Evolutionary conservation across 2,888 invertebrate species (phyloP), one percentile per base, ranked within the genome.

Genomic region (Callimorpha dominula): DNA sequence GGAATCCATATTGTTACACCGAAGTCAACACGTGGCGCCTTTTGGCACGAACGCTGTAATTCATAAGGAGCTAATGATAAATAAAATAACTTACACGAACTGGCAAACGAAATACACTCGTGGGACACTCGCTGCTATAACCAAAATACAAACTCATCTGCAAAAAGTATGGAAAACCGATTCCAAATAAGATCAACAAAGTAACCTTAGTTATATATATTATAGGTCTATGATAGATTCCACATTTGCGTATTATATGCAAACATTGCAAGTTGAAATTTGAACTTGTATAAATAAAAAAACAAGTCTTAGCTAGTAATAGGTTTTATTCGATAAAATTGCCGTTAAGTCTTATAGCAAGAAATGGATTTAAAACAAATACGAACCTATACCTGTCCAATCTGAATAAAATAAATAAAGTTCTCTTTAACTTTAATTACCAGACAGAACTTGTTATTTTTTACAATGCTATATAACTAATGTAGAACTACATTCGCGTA

Each of bases 341-440:
- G 89, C 89, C 89, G 89, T 92, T 91, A 89, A 90, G 84, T 89
- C 87, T 89, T 91, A 91, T 85, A 88, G 84, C 88, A 89, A 85
- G 88, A 90, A 91, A 90, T 87, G 84, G 86, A 90, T 88, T 90
- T 82, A 85, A 91, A 92, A 89, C 86, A 88, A 89, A 88, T 90
- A 87, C 20, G 86, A 31, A 88, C 88, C 87, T 85, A 86, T 88
- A 89, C 88, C 88, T 89, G 91, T 89, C 89, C 89, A 88, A 88
- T 86, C 87, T 88, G 90, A 91, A 91, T 89, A 91, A 92, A 93
- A 92, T 92, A 94, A 94, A 94, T 94, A 92, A 90, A 92, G 88
- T 91, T 87, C 79, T 89, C 84, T 89, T 88, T 87, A 89, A 90
- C 88, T 90, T 91, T 90, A 87, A 86, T 88, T 88, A 89, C 86